Base-by-base conservation (phyloP, 2,113 vertebrate species). In the Tamias sibiricus region DNA sequence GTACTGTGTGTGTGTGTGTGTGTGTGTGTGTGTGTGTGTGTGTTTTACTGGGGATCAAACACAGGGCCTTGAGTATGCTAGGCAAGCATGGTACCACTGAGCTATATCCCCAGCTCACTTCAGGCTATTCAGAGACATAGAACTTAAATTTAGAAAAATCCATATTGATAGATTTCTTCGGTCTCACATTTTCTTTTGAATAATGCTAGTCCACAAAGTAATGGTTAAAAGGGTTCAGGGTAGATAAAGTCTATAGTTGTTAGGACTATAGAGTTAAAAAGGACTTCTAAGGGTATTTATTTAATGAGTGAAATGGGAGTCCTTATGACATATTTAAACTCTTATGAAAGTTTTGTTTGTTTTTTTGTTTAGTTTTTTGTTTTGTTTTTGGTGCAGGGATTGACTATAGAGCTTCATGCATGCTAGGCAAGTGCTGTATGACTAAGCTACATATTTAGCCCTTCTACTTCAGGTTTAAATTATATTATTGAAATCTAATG, bases 71-170 rank as follows among this genome's bases (percentile, higher is more conserved):
- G 26, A 62, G 59, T 11, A 62, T 62, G 59, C 59, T 62, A 62
- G 26, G 59, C 59, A 62, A 62, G 59, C 59, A 62, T 24, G 26
- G 24, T 26, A 62, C 24, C 24, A 59, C 54, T 59, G 57, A 59
- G 57, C 57, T 59, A 24, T 3, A 59, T 59, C 57, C 54, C 17
- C 52, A 57, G 6, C 54, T 20, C 54, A 62, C 66, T 84, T 69
- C n/a, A 93, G 77, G 37, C 24, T 83, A 35, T 80, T 42, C 80
- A 40, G 59, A 96, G 96, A 24, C 20, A 26, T 49, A 44, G 54
- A 86, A 85, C 8, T 96, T 90, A 83, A 69, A 54, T 40, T 89
- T 28, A 47, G n/a, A 94, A 92, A 90, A 93, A 69, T 32, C 14
- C 26, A 20, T 90, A 37, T 68, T 62, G 37, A 44, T 37, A 87